A percentile compares a stretch with the other conserved stretches of the same genome.
Conservation (phyloP, 2,113 vertebrate species). For the Albula goreensis region DNA sequence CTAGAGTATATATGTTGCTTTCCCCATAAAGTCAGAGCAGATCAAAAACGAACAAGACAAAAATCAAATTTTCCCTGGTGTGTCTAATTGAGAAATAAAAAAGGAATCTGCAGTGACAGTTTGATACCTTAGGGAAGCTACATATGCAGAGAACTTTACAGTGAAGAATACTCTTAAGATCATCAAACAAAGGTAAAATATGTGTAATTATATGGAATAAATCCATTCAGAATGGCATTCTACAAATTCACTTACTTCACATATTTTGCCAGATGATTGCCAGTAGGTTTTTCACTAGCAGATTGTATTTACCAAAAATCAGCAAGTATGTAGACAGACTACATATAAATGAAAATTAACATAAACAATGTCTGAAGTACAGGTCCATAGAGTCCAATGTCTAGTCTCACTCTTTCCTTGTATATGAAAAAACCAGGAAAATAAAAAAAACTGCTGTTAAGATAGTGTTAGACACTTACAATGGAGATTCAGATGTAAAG, state of each 20-base stretch:
- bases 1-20: background rate
- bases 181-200: background rate
- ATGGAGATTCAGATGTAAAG: constrained; percentile 12
- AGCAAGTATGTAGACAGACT: background rate
- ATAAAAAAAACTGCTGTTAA: background rate
- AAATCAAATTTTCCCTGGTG: background rate
- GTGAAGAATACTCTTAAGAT: background rate
- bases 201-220: background rate
- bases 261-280: background rate
- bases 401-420: background rate
- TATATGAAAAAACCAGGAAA: background rate
- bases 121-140: background rate
- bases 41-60: background rate
- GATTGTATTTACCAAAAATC: background rate
- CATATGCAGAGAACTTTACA: background rate
- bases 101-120: background rate
- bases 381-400: background rate
- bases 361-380: background rate
- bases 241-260: too few relatives aligned
- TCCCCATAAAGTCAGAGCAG: background rate
- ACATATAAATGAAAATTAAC: background rate
- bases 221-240: too few relatives aligned
- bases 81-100: background rate
- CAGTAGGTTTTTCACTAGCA: background rate
- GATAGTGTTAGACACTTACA: background rate